Evolutionary conservation across 2,797 vertebrate species (phyloP).

Genomic region (Borostomias antarcticus): DNA sequence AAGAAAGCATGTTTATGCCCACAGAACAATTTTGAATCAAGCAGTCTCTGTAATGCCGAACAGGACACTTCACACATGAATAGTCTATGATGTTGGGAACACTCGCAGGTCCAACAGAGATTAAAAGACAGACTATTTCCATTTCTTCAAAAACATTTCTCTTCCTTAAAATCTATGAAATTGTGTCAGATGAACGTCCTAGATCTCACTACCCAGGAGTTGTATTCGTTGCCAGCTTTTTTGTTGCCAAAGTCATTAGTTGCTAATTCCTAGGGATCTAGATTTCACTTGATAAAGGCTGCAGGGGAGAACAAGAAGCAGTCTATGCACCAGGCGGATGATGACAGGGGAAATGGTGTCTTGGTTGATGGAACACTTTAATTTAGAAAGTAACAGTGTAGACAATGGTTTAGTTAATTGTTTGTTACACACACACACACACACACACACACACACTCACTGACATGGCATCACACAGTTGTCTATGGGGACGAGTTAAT

Average conservation of each 20-base stretch:
- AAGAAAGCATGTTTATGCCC: too few species aligned
- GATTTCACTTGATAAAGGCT: slow-evolving; percentile 50
- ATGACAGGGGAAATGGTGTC: slow-evolving; percentile 12
- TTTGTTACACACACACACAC: background rate
- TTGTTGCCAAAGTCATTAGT: slow-evolving; percentile 54
- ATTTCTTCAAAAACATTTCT: too few species aligned
- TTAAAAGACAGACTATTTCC: too few species aligned
- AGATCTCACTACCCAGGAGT: too few species aligned
- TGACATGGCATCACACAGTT: background rate
- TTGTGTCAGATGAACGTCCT: too few species aligned
- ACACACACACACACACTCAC: background rate
- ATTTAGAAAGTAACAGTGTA: background rate
- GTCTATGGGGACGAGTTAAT: too few species aligned
- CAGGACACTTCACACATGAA: too few species aligned
- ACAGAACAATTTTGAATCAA: too few species aligned
- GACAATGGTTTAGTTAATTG: background rate
- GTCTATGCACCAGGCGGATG: slow-evolving; percentile 2
- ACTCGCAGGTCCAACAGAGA: too few species aligned
- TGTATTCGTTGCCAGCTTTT: slow-evolving; percentile 45
- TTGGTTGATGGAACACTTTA: background rate
- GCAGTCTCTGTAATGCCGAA: too few species aligned
- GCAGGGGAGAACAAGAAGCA: slow-evolving; percentile 25
- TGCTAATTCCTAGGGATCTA: slow-evolving; percentile 48
- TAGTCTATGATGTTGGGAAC: too few species aligned
- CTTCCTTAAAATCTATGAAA: too few species aligned